These are phyloP conservation scores for Nemotelus pantherinus DNA, from an alignment of 2,888 invertebrate species.

Conservation along the genomic window DNA sequence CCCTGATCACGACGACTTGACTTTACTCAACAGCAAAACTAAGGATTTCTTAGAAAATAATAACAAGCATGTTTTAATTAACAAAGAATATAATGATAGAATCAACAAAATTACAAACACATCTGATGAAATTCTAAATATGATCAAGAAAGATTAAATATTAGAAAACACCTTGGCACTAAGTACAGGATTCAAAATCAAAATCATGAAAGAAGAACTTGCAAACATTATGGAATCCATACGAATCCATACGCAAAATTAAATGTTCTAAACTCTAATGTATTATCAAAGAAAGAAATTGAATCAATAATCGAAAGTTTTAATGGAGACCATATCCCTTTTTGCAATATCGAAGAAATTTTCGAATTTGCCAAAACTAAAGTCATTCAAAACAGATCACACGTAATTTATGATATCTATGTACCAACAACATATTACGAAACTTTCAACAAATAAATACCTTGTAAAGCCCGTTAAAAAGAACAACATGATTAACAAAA, in stretches of 20 bases:
- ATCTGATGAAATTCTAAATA: neutral
- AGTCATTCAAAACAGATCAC: neutral
- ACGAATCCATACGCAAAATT: neutral
- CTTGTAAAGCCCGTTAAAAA: neutral
- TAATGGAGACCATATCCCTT: neutral
- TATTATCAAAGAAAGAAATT: neutral
- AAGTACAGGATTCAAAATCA: neutral
- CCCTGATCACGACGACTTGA: neutral
- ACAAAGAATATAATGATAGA: neutral
- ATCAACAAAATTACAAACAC: neutral
- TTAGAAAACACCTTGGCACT: neutral
- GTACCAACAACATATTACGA: neutral
- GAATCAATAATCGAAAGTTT: too few species aligned
- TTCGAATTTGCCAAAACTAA: neutral
- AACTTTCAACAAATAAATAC: neutral
- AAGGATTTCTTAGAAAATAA: neutral
- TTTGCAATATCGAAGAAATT: neutral
- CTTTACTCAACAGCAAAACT: neutral
- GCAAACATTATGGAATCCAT: neutral
- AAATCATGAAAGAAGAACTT: neutral
- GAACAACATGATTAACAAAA: slow-evolving; percentile 36
- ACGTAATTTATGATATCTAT: neutral
- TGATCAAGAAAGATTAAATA: neutral
- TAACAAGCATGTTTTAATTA: neutral
- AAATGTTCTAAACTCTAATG: neutral